Conservation (phyloP, 2,888 invertebrate genomes). For the Belgica antarctica region DNA sequence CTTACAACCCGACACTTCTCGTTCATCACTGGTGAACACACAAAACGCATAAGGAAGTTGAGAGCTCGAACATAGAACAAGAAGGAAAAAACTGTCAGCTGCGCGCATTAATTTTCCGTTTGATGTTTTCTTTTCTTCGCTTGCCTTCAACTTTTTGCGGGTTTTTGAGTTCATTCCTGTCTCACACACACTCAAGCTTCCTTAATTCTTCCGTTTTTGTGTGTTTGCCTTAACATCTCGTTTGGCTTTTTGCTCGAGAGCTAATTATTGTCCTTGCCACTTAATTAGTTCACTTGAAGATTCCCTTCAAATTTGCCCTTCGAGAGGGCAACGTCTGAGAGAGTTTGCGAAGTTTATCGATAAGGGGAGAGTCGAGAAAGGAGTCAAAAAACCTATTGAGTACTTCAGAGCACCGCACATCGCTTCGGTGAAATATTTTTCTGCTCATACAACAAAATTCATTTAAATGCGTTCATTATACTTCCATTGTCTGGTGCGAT, state of each 20-base stretch:
- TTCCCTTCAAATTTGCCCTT: background rate
- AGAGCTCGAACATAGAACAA: background rate
- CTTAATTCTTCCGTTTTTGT: background rate
- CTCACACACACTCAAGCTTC: background rate
- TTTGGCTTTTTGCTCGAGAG: background rate
- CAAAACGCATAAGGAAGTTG: slow-evolving; percentile 14
- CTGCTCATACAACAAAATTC: slow-evolving; percentile 17
- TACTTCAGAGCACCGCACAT: slow-evolving; percentile 1
- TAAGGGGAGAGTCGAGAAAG: background rate
- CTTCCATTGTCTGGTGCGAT: slow-evolving; percentile 23
- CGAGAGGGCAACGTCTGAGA: background rate
- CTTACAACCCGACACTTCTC: slow-evolving; percentile 9
- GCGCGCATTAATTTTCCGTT: slow-evolving; percentile 30
- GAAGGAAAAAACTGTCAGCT: slow-evolving; percentile 27
- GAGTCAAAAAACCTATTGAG: background rate
- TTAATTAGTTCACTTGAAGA: slow-evolving; percentile 5
- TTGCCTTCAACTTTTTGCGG: background rate
- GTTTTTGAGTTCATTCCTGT: background rate
- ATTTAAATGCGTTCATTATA: slow-evolving; percentile 26
- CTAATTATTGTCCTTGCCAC: slow-evolving; percentile 7
- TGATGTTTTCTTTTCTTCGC: background rate
- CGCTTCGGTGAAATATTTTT: slow-evolving; percentile 5
- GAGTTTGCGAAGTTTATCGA: background rate
- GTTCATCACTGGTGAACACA: background rate
- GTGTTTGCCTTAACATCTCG: background rate